A percentile compares a stretch with the other conserved stretches of the same genome.
Conservation (phyloP, 2,888 invertebrate species). For the Athalia cordata region DNA sequence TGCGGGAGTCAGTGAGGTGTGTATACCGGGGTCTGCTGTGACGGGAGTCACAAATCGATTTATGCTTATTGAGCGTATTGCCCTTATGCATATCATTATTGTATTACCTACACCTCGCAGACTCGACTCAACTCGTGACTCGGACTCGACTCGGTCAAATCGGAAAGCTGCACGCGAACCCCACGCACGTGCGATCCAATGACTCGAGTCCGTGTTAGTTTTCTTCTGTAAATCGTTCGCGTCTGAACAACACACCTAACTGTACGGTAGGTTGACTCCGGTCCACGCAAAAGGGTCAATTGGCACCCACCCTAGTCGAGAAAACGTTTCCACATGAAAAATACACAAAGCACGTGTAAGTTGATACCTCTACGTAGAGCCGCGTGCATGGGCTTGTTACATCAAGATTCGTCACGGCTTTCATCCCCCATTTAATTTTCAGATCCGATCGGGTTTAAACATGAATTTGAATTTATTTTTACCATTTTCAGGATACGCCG, state of each 20-base stretch:
- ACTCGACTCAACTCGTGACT: neutral
- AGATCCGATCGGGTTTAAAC: neutral
- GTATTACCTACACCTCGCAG: neutral
- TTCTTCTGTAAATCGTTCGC: neutral
- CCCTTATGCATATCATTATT: conserved; percentile 39
- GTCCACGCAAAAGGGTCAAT: conserved; percentile 60
- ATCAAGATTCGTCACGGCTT: conserved; percentile 66
- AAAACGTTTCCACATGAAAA: neutral
- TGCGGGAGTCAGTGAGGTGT: neutral
- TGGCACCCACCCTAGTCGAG: conserved; percentile 47
- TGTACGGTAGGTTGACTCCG: conserved; percentile 46
- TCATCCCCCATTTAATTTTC: conserved; percentile 60
- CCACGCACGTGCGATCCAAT: neutral
- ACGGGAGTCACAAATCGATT: conserved; percentile 52
- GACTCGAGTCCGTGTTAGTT: too few relatives aligned
- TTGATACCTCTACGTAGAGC: conserved; percentile 50
- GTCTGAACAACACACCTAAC: neutral
- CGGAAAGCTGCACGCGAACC: neutral
- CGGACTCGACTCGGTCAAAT: conserved; percentile 19
- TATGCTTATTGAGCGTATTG: conserved; percentile 51
- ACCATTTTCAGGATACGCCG: too few relatives aligned
- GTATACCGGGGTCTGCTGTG: conserved; percentile 23
- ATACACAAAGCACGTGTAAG: conserved; percentile 3
- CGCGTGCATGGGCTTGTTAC: conserved; percentile 58
- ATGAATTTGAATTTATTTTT: neutral